These are phyloP conservation scores for Salarias fasciatus DNA, from an alignment of 2,797 vertebrate species.

Conservation along the genomic window DNA sequence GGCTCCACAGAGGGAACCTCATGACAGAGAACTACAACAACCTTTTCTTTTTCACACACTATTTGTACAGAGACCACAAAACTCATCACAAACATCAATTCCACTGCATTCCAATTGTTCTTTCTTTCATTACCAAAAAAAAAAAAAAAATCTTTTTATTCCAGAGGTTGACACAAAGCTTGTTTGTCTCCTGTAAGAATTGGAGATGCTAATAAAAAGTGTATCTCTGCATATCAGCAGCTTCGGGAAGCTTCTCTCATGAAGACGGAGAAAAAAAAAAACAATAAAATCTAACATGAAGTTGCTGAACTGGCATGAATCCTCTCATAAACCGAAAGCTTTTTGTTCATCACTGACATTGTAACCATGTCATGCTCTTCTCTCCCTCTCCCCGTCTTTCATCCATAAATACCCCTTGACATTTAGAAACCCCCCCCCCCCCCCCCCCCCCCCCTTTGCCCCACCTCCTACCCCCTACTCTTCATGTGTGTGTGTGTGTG, in stretches of 20 bases:
- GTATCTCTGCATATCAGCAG: slow-evolving; percentile 20
- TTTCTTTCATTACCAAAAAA: not conserved
- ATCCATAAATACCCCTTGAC: slow-evolving; percentile 81
- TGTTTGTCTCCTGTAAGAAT: slow-evolving; percentile 33
- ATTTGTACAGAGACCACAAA: slow-evolving; percentile 18
- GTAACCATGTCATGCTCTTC: slow-evolving; percentile 31
- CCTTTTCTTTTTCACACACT: not conserved
- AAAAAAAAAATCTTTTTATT: too few relatives aligned
- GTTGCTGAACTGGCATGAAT: slow-evolving; percentile 7
- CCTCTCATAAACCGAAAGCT: slow-evolving; percentile 4
- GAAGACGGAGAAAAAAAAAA: slow-evolving; percentile 5
- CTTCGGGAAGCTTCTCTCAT: slow-evolving; percentile 7
- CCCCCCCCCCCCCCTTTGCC: slow-evolving; percentile 35
- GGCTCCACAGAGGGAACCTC: slow-evolving; percentile 34
- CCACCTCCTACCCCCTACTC: slow-evolving; percentile 16
- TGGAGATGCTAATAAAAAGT: slow-evolving; percentile 33
- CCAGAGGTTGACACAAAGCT: too few relatives aligned
- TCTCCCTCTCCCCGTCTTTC: slow-evolving; percentile 58
- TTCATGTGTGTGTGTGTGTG: slow-evolving; percentile 20
- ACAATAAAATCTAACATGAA: not conserved
- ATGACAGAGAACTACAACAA: slow-evolving; percentile 12
- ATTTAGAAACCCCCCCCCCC: slow-evolving; percentile 68
- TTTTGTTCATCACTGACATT: slow-evolving; percentile 29
- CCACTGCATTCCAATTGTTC: slow-evolving; percentile 17
- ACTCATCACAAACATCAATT: slow-evolving; percentile 29